Base-by-base conservation (phyloP, 2,888 invertebrate genomes). In the Watsonalla cultraria region DNA sequence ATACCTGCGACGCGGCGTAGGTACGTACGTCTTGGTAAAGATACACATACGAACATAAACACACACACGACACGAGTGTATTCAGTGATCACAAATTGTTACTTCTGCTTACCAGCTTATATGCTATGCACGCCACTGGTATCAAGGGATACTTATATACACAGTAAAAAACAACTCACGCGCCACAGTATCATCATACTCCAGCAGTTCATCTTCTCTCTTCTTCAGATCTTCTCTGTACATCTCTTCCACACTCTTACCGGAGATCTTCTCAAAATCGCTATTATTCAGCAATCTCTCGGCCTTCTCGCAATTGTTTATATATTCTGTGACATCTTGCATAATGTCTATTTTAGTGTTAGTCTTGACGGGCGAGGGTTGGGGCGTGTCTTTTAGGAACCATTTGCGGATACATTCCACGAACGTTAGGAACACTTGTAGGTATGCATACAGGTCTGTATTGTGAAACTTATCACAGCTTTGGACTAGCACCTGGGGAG, bases 341-440 rank as follows among this genome's bases (percentile, higher is more conserved):
- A 92, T 68, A 2, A 92, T 59, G 47, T 79, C 81, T 35, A 79
- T 60, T 6, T 70, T 45, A 4, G 51, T 53, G 9, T 54, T 46
- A 7, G 49, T 24, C 14, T 47, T 51, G 6, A 46, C 24, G 9
- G 47, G 47, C 6, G 51, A 45, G 37, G 57, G 59, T 54, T 0
- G 57, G 15, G 52, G 51, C 49, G 7, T 55, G n/a, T 59, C 63
- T 50, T 55, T 53, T 47, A 77, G 70, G 37, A 82, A 91, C 93
- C 95, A 94, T 55, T 88, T 90, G 47, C 86, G 81, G 24, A 96
- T 83, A 62, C 93, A 93, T 4, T 88, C 80, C 0, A 94, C 79
- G 75, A 95, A 96, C 0, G 94, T 93, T 59, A 93, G 88, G 71
- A 96, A 96, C 5, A 96, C 93, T 78, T 93, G 93, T 47, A 96